A percentile compares a stretch with the other conserved stretches of the same genome.
Conservation (phyloP, 2,797 vertebrate species). For the Enteromius trimaculatus region DNA sequence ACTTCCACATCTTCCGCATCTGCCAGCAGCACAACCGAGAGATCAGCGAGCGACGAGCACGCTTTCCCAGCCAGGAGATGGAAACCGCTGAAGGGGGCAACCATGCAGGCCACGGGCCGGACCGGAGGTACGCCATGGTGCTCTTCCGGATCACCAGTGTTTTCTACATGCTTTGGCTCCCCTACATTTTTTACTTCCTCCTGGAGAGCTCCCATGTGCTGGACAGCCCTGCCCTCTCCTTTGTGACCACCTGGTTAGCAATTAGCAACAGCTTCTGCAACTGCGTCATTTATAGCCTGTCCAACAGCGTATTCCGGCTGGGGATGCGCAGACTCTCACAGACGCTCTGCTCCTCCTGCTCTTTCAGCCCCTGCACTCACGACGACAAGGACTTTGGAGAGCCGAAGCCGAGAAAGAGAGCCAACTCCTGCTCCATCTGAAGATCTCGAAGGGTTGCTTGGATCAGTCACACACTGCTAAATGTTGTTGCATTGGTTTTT, state of each 20-base stretch:
- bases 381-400: constrained; percentile 88
- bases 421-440: constrained; percentile 96
- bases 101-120: constrained; percentile 87
- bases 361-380: constrained; percentile 82
- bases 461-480: constrained; percentile 56
- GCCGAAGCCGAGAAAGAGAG: constrained; percentile 91
- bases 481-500: constrained; percentile 41
- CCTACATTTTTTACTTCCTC: constrained; percentile 98
- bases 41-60: constrained; percentile 92
- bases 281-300: constrained; percentile 99
- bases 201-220: constrained; percentile 95
- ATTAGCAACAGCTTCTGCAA: constrained; percentile 99
- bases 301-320: constrained; percentile 96
- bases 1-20: constrained; percentile 98
- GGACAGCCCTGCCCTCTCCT: constrained; percentile 91
- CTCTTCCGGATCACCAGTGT: constrained; percentile 98
- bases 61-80: constrained; percentile 94
- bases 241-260: constrained; percentile 97
- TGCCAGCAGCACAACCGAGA: constrained; percentile 99
- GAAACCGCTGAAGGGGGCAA: constrained; percentile 85
- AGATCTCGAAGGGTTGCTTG: constrained; percentile 75
- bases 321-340: constrained; percentile 94
- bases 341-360: constrained; percentile 91
- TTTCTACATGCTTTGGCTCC: constrained; percentile 98
- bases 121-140: constrained; percentile 96